A percentile compares a stretch with the other conserved stretches of the same genome.
Conservation (phyloP, 1,140 invertebrate genomes). For the Gyrodactylus salaris region DNA sequence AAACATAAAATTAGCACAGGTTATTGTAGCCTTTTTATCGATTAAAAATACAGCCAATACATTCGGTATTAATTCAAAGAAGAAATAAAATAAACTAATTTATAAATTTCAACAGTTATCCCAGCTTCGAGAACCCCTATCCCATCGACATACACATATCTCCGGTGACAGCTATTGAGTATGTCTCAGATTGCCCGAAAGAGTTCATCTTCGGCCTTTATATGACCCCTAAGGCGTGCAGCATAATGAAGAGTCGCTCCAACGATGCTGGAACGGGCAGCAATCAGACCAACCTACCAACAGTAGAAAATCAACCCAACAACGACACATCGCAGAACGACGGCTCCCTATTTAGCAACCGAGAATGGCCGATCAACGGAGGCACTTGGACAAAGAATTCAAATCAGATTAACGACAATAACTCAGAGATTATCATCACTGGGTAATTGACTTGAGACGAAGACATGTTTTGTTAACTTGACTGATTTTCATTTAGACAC, state of each 20-base stretch:
- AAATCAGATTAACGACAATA: constrained; percentile 31
- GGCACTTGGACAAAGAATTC: constrained; percentile 64
- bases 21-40: constrained; percentile 1
- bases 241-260: too few species aligned
- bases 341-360: constrained; percentile 10
- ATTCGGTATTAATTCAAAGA: not conserved
- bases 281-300: not conserved
- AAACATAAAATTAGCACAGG: too few species aligned
- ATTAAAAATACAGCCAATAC: constrained; percentile 8
- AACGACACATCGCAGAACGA: constrained; percentile 15
- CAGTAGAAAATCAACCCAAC: not conserved
- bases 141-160: constrained; percentile 95
- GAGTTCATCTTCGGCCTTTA: constrained; percentile 76
- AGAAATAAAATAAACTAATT: constrained; percentile 6
- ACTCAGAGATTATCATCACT: constrained; percentile 77
- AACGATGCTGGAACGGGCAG: not conserved
- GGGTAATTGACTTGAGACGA: constrained; percentile 27
- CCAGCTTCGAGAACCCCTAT: constrained; percentile 93
- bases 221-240: constrained; percentile 17
- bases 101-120: constrained; percentile 28
- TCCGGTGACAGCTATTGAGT: constrained; percentile 66
- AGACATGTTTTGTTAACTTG: not conserved
- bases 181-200: constrained; percentile 76
- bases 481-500: constrained; percentile 24
- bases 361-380: constrained; percentile 50